Evolutionary conservation across 2,797 vertebrate species (phyloP).

Genomic region (Neomorphus geoffroyi): DNA sequence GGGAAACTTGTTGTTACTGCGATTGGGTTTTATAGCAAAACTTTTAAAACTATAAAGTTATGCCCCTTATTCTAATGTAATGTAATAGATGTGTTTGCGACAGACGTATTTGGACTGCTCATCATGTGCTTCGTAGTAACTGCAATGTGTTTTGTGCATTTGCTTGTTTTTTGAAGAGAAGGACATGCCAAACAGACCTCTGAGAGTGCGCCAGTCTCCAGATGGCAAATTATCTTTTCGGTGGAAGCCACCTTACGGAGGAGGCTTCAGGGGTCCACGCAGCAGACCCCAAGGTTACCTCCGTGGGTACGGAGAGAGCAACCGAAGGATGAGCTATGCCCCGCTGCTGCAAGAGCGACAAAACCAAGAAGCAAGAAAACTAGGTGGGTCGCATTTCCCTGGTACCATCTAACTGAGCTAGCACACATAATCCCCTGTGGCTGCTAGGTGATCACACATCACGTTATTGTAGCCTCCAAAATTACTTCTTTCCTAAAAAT

Average conservation of each 20-base stretch:
- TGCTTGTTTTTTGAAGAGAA: constrained; percentile 78
- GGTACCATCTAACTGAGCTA: background rate
- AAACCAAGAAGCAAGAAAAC: constrained; percentile 82
- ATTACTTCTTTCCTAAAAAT: background rate
- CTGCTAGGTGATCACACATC: background rate
- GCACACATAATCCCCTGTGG: background rate
- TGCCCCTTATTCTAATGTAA: background rate
- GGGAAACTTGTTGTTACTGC: background rate
- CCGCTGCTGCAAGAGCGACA: constrained; percentile 86
- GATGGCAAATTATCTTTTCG: constrained; percentile 72
- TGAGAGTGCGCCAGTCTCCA: constrained; percentile 75
- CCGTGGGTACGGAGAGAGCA: constrained; percentile 78
- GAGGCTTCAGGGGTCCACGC: constrained; percentile 82
- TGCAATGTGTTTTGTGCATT: background rate
- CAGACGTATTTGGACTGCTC: background rate
- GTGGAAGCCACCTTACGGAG: constrained; percentile 84
- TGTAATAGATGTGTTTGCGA: background rate
- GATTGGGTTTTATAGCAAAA: background rate
- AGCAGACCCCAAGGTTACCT: constrained; percentile 74
- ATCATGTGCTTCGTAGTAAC: background rate
- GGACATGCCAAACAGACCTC: constrained; percentile 75
- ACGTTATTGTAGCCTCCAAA: background rate
- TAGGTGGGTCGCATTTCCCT: constrained; percentile 79
- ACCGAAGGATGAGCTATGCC: constrained; percentile 80
- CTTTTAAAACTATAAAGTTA: background rate